Evolutionary conservation across 2,797 vertebrate species (phyloP).

Genomic region (Myiotriccus ornatus): DNA sequence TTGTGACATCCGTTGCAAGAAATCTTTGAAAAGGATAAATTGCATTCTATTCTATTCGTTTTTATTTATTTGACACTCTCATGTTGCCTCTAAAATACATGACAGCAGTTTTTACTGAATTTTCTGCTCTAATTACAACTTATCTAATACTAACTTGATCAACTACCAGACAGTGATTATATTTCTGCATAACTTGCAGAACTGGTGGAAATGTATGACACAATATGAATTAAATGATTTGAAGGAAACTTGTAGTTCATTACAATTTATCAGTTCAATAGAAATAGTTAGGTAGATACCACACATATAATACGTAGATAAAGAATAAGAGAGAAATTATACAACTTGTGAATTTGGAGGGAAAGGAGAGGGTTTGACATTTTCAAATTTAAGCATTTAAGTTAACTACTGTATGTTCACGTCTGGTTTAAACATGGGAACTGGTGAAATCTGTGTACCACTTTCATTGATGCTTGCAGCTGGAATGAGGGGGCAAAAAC

Average conservation of each 20-base stretch:
- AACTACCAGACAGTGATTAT: background rate
- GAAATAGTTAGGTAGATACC: background rate
- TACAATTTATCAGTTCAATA: background rate
- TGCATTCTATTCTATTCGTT: background rate
- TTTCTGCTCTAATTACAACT: slow-evolving; percentile 3
- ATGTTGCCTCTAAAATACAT: background rate
- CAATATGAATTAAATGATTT: background rate
- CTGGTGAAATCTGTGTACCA: background rate
- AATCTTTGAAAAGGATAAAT: background rate
- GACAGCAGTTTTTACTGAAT: background rate
- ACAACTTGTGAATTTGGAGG: background rate
- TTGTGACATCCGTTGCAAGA: background rate
- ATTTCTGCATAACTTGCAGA: background rate
- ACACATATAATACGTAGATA: background rate
- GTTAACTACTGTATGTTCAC: background rate
- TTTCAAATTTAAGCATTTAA: background rate
- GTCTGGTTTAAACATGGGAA: background rate
- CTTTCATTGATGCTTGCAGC: background rate
- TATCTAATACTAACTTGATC: background rate
- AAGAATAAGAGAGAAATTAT: background rate
- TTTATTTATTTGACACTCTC: slow-evolving; percentile 11
- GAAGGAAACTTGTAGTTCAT: background rate
- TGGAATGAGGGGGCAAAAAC: background rate
- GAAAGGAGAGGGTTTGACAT: background rate
- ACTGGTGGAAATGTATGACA: background rate